Evolutionary conservation across 37 sponge, comb jelly and placozoan genomes (phyloP).

Genomic region (Agelas oroides): DNA sequence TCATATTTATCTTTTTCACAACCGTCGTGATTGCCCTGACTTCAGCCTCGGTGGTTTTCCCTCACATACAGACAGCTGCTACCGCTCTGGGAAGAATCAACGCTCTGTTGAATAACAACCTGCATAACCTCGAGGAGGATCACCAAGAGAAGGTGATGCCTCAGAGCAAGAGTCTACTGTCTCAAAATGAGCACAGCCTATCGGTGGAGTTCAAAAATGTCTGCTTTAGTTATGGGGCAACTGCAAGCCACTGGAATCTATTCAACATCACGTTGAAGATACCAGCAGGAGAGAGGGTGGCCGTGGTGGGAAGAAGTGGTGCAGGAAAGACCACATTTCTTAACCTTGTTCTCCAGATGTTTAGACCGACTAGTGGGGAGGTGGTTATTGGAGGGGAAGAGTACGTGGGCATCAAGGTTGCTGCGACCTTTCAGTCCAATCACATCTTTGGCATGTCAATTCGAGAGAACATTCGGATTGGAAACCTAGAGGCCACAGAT

Average conservation of each 20-base stretch:
- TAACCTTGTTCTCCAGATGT: constrained; percentile 50
- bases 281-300: constrained; percentile 50
- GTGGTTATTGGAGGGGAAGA: constrained; percentile 33
- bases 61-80: constrained; percentile 34
- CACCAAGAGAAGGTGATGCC: background rate
- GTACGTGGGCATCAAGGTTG: constrained; percentile 17
- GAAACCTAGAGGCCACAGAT: constrained; percentile 31
- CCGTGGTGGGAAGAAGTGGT: constrained; percentile 68
- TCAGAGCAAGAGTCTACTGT: no score
- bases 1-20: constrained; percentile 24
- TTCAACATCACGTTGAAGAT: constrained; percentile 57
- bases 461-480: constrained; percentile 62
- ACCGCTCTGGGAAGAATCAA: constrained; percentile 41
- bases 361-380: constrained; percentile 50
- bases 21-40: constrained; percentile 15
- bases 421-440: constrained; percentile 38
- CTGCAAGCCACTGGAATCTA: constrained; percentile 64
- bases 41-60: constrained; percentile 15
- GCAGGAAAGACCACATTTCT: constrained; percentile 80
- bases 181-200: background rate
- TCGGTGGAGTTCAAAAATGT: constrained; percentile 42
- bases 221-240: constrained; percentile 46
- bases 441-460: constrained; percentile 67
- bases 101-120: constrained; percentile 14
- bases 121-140: background rate